These are phyloP conservation scores for Lagocephalus sceleratus DNA, from an alignment of 2,797 vertebrate species.

Conservation along the genomic window DNA sequence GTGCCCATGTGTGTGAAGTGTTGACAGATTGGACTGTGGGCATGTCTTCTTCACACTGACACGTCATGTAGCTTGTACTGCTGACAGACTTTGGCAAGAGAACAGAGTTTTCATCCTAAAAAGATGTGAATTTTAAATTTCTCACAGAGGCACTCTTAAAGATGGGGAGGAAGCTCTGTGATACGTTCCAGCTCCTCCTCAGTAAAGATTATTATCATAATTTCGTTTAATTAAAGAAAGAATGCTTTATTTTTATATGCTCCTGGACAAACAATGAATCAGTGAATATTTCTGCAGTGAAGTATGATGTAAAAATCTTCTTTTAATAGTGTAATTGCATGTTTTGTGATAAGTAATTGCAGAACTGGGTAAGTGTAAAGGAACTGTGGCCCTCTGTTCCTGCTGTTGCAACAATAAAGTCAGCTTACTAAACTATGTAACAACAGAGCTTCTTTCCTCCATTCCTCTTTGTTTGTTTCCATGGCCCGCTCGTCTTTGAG, in stretches of 20 bases:
- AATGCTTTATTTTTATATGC: no score
- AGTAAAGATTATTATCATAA: neutral
- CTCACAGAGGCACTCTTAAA: neutral
- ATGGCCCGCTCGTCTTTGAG: slow-evolving; percentile 39
- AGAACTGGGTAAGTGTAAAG: no score
- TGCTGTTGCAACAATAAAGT: slow-evolving; percentile 40
- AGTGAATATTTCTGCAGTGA: no score
- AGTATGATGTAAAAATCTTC: neutral
- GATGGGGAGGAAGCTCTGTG: neutral
- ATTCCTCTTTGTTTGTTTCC: slow-evolving; percentile 43
- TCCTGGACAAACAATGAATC: no score
- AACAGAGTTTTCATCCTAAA: slow-evolving; percentile 38
- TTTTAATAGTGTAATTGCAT: no score
- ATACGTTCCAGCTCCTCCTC: slow-evolving; percentile 4
- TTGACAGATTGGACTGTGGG: slow-evolving; percentile 43
- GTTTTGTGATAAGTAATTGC: no score
- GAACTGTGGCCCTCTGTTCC: slow-evolving; percentile 13
- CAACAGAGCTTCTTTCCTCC: slow-evolving; percentile 20
- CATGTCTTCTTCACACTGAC: slow-evolving; percentile 17
- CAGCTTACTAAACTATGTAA: slow-evolving; percentile 37
- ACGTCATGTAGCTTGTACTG: slow-evolving; percentile 27
- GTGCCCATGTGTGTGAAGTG: slow-evolving; percentile 33
- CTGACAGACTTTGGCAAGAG: slow-evolving; percentile 26
- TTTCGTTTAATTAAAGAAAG: neutral
- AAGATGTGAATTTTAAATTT: slow-evolving; percentile 40